phyloP scores from a whole-genome alignment of 2,888 invertebrate genomes.

The Limenitis camilla region DNA sequence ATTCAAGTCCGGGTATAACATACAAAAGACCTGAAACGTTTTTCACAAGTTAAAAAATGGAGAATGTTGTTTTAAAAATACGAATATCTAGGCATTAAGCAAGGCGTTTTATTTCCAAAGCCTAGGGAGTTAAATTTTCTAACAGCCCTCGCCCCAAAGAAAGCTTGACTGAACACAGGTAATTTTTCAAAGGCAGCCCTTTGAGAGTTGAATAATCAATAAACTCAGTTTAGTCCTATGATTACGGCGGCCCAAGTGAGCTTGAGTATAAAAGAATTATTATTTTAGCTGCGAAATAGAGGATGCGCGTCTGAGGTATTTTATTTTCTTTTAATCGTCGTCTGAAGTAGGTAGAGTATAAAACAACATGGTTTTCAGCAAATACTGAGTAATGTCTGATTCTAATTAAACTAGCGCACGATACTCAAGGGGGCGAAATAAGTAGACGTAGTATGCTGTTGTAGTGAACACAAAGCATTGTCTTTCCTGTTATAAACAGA shows the following conservation, averaged over 20 bases:
- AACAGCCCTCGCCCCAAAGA: conserved; percentile 18
- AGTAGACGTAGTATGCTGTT: not conserved
- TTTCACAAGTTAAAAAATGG: conserved; percentile 5
- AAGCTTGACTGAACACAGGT: conserved; percentile 22
- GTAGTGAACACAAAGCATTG: not conserved
- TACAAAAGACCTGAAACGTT: conserved; percentile 1
- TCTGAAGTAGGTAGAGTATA: not conserved
- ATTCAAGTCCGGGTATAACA: conserved; percentile 3
- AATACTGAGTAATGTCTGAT: not conserved
- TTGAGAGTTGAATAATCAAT: conserved; percentile 23
- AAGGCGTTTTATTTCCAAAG: conserved; percentile 20
- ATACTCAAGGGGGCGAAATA: not conserved
- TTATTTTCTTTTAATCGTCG: not conserved
- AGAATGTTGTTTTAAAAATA: conserved; percentile 11
- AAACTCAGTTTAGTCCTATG: conserved; percentile 18
- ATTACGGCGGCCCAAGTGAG: conserved; percentile 17
- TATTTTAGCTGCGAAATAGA: conserved; percentile 6
- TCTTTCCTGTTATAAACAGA: not conserved
- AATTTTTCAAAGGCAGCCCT: conserved; percentile 21
- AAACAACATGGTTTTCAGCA: not conserved
- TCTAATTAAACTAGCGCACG: conserved; percentile 1
- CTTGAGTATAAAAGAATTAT: conserved; percentile 7
- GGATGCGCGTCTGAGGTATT: not conserved
- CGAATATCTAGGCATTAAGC: conserved; percentile 12
- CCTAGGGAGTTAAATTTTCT: conserved; percentile 19